These are phyloP conservation scores for Menidia menidia DNA, from an alignment of 2,797 vertebrate genomes.

Conservation along the genomic window DNA sequence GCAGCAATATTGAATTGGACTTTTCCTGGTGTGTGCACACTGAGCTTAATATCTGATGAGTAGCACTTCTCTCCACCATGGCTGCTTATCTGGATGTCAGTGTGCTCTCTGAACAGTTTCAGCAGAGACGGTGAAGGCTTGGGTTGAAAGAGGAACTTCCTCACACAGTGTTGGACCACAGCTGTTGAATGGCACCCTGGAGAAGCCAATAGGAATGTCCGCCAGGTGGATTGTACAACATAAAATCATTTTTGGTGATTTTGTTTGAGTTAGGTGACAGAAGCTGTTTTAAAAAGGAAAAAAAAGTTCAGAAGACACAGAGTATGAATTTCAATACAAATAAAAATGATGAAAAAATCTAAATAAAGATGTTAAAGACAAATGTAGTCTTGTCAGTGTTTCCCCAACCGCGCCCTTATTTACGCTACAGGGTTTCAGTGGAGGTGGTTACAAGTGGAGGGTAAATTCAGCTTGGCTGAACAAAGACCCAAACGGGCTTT, in stretches of 20 bases:
- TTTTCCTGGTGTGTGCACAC: slow-evolving; percentile 26
- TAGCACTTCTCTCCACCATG: slow-evolving; percentile 15
- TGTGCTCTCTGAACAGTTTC: slow-evolving; percentile 13
- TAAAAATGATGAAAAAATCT: slow-evolving; percentile 83
- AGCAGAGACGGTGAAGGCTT: slow-evolving; percentile 13
- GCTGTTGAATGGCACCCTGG: slow-evolving; percentile 60
- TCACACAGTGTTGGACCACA: slow-evolving; percentile 57
- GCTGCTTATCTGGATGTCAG: slow-evolving; percentile 14
- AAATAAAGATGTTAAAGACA: slow-evolving; percentile 85
- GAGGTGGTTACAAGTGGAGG: background rate
- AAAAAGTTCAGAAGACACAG: slow-evolving; percentile 75
- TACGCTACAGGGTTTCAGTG: no score
- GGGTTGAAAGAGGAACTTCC: slow-evolving; percentile 59
- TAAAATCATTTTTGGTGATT: slow-evolving; percentile 78
- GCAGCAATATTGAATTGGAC: slow-evolving; percentile 23
- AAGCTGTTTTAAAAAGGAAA: slow-evolving; percentile 60
- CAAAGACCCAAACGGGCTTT: no score
- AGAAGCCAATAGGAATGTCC: slow-evolving; percentile 74
- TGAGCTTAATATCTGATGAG: slow-evolving; percentile 6
- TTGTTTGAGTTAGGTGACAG: slow-evolving; percentile 71
- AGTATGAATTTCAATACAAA: slow-evolving; percentile 82
- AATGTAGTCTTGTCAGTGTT: background rate
- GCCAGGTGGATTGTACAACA: slow-evolving; percentile 79
- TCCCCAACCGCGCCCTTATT: no score
- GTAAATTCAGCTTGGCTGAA: background rate